A percentile compares a stretch with the other conserved stretches of the same genome.
These are phyloP conservation scores for Dicroscelio sp. DNA, from an alignment of 2,888 invertebrate species.

Conservation along the genomic window DNA sequence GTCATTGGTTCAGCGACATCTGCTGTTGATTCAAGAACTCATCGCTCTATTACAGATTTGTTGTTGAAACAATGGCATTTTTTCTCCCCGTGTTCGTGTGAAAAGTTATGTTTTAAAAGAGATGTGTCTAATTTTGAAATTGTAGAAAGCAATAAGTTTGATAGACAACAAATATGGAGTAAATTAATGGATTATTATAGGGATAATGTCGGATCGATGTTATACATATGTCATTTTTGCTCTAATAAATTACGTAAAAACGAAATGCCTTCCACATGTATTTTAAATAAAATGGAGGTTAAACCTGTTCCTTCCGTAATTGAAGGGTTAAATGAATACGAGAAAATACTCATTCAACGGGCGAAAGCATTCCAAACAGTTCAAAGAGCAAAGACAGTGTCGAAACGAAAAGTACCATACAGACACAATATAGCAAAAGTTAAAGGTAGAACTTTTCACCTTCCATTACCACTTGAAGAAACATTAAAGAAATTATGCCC, in stretches of 20 bases:
- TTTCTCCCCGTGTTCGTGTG: too few species aligned
- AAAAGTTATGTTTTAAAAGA: slow-evolving; percentile 36
- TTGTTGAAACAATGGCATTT: too few species aligned
- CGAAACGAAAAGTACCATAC: slow-evolving; percentile 84
- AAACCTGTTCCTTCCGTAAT: slow-evolving; percentile 76
- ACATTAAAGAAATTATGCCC: background rate
- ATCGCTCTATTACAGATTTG: too few species aligned
- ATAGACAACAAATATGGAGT: slow-evolving; percentile 36
- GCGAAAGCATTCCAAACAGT: slow-evolving; percentile 87
- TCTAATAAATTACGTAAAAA: slow-evolving; percentile 76
- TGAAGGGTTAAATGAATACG: slow-evolving; percentile 82
- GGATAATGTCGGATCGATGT: background rate
- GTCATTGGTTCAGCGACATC: too few species aligned
- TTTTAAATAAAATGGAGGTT: slow-evolving; percentile 84
- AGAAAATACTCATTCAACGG: slow-evolving; percentile 86
- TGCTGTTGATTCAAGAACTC: too few species aligned
- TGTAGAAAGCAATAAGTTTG: background rate
- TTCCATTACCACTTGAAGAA: slow-evolving; percentile 6
- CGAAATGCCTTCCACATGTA: slow-evolving; percentile 83
- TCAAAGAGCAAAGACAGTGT: slow-evolving; percentile 85
- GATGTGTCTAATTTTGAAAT: slow-evolving; percentile 8
- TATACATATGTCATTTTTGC: slow-evolving; percentile 72
- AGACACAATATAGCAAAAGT: slow-evolving; percentile 80
- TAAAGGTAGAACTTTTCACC: slow-evolving; percentile 79
- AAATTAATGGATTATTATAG: slow-evolving; percentile 35